A percentile compares a stretch with the other conserved stretches of the same genome.
These are phyloP conservation scores for Lindbergichthys nudifrons DNA, from an alignment of 2,797 vertebrate genomes.

Conservation along the genomic window DNA sequence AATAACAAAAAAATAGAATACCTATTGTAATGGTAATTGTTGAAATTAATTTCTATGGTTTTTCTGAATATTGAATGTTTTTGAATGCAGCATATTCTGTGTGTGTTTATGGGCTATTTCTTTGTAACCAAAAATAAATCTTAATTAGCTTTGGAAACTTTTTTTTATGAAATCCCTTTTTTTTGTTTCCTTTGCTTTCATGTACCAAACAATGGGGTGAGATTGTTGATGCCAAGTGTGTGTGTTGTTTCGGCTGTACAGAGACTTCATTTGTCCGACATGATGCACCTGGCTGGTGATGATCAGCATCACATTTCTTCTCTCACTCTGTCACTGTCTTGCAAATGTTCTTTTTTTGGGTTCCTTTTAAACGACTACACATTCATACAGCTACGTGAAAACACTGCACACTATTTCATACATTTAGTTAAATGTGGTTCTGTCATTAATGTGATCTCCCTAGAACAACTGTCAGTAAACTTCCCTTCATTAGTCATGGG, in stretches of 20 bases:
- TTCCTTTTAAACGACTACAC: neutral
- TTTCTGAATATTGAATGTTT: conserved; percentile 12
- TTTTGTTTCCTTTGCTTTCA: neutral
- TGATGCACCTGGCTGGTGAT: neutral
- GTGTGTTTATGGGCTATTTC: conserved; percentile 37
- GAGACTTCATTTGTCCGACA: neutral
- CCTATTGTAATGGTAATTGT: neutral
- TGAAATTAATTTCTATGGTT: conserved; percentile 10
- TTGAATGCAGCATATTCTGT: conserved; percentile 20
- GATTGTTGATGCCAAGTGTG: neutral
- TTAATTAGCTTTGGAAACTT: conserved; percentile 22
- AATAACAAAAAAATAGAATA: neutral
- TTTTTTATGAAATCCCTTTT: neutral
- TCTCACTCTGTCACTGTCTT: neutral
- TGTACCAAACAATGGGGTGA: neutral
- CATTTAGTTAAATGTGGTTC: neutral
- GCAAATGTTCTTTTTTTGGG: neutral
- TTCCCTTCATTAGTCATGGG: neutral
- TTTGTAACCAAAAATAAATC: conserved; percentile 73
- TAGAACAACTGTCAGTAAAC: neutral
- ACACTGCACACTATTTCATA: neutral
- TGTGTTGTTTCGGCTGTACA: neutral
- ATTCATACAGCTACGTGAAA: neutral
- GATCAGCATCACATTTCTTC: neutral
- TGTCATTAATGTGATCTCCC: neutral